Evolutionary conservation across 2,797 vertebrate genomes (phyloP), one percentile per base, ranked within the genome.

Genomic region (Rhinatrema bivittatum): DNA sequence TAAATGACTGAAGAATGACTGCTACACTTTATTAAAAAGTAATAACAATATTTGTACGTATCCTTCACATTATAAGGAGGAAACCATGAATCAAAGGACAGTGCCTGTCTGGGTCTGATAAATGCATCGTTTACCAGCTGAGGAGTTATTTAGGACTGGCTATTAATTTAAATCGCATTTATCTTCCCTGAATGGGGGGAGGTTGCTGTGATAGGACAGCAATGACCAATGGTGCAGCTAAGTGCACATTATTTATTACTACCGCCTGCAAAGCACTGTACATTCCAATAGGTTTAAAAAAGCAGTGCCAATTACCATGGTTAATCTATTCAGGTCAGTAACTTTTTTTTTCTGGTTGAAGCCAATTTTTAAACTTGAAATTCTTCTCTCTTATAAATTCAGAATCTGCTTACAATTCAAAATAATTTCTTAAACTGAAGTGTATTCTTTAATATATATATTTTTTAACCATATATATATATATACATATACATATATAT

Each of bases 151-250:
- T 97, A 95, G 91, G 88, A 87, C 89, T 77, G 76, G 91, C 94
- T 96, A 98, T 98, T 97, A 94, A 99, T 99, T 97, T 96, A 97
- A 94, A 97, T 97, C 93, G 94, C 93, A 97, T 98, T 96, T 94
- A 96, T 95, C 91, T 91, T 88, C 82, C 71, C 74, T 55, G 77
- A 79, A 79, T 79, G 50, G 62, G 76, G 81, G 82, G 85, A 82
- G 77, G 84, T 68, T 81, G 78, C 74, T 76, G 69, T 69, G 82
- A 79, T 74, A 81, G 68, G 70, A 74, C 78, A 72, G 64, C 30
- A 74, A 78, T 84, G 74, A 76, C 83, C 80, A 78, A 74, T 76
- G 60, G 74, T 56, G 70, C 64, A 61, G 68, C 69, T 85, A 85
- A 86, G 71, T 83, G 78, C 76, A 66, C 74, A 55, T 84, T 82